These are phyloP conservation scores for Desoria tigrina DNA, from an alignment of 2,888 invertebrate species.

Conservation along the genomic window DNA sequence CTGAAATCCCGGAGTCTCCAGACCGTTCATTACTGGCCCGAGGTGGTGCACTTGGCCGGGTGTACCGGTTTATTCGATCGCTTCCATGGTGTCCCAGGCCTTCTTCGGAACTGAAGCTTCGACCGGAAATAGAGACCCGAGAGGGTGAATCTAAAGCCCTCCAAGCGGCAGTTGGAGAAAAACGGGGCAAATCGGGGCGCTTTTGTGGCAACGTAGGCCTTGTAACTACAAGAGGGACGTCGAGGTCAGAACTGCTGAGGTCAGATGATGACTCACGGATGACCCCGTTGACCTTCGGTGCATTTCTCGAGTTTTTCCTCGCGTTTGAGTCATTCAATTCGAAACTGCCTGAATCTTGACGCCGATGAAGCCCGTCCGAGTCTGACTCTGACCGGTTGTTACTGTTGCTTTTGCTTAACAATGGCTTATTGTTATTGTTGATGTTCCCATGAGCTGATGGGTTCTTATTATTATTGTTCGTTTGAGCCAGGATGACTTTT, in stretches of 20 bases:
- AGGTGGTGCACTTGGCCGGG: slow-evolving; percentile 55
- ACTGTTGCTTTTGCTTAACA: slow-evolving; percentile 10
- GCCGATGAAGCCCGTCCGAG: slow-evolving; percentile 41
- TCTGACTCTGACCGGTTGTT: slow-evolving; percentile 39
- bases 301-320: slow-evolving; percentile 37
- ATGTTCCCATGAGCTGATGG: slow-evolving; percentile 3
- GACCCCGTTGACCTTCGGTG: not conserved
- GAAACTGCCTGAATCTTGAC: slow-evolving; percentile 59
- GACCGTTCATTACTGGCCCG: slow-evolving; percentile 66
- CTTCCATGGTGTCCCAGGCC: slow-evolving; percentile 34
- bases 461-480: slow-evolving; percentile 11
- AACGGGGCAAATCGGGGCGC: slow-evolving; percentile 73
- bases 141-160: slow-evolving; percentile 66
- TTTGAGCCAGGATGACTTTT: not conserved
- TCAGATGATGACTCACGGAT: slow-evolving; percentile 49
- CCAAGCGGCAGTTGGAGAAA: slow-evolving; percentile 84
- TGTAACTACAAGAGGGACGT: slow-evolving; percentile 68
- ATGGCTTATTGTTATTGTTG: slow-evolving; percentile 5
- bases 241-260: slow-evolving; percentile 55
- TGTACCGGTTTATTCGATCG: slow-evolving; percentile 55
- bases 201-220: slow-evolving; percentile 79
- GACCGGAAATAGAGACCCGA: slow-evolving; percentile 57
- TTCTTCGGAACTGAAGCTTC: slow-evolving; percentile 55
- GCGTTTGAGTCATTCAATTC: slow-evolving; percentile 56
- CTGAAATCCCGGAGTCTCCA: slow-evolving; percentile 78